Conservation (phyloP, 2,888 invertebrate species). For the Octonoba sinensis region DNA sequence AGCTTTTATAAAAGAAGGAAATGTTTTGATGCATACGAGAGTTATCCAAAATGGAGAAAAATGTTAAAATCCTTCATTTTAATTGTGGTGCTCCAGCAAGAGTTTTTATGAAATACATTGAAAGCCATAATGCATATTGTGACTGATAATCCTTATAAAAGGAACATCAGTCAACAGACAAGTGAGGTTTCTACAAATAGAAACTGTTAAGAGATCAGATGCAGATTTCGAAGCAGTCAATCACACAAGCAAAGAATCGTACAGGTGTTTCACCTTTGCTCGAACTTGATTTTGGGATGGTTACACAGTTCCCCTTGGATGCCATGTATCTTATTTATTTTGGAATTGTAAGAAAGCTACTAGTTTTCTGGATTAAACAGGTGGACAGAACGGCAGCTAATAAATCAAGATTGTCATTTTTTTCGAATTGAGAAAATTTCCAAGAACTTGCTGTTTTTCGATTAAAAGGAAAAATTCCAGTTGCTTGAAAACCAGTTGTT, state of each 20-base stretch:
- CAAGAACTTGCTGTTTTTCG: too few relatives aligned
- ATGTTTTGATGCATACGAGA: neutral
- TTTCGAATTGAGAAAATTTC: neutral
- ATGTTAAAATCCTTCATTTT: neutral
- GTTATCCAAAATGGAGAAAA: neutral
- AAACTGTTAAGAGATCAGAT: neutral
- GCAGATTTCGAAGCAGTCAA: neutral
- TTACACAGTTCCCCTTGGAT: constrained; percentile 12
- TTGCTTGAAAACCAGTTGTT: too few relatives aligned
- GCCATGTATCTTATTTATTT: constrained; percentile 18
- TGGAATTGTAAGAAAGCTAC: constrained; percentile 5
- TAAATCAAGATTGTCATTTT: neutral
- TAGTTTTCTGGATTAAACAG: neutral
- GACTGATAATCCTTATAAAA: constrained; percentile 14
- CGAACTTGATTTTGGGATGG: neutral
- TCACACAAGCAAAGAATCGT: constrained; percentile 4
- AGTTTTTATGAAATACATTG: constrained; percentile 14
- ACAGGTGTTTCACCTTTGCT: constrained; percentile 1
- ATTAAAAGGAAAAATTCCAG: too few relatives aligned
- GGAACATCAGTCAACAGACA: neutral
- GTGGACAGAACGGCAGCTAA: neutral
- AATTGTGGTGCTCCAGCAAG: constrained; percentile 19
- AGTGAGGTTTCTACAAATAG: constrained; percentile 4
- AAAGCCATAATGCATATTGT: constrained; percentile 5
- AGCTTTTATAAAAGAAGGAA: neutral